Evolutionary conservation across 2,888 invertebrate species (phyloP), one percentile per base, ranked within the genome.

Genomic region (Hirudinaria manillensis): DNA sequence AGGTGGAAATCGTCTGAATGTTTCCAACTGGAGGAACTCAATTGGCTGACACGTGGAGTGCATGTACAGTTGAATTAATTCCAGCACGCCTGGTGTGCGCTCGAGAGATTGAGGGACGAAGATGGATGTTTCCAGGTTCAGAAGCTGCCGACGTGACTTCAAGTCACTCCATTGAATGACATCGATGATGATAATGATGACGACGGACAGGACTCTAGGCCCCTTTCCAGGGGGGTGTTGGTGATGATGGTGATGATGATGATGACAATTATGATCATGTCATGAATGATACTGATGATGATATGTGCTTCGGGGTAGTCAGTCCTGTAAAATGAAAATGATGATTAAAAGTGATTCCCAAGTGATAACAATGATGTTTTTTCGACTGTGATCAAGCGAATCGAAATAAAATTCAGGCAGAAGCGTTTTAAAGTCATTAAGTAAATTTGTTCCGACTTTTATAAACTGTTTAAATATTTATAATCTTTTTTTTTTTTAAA

Each of bases 51-150:
- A 61, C 61, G 61, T 61, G 29, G 61, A 61, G 68, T 68, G 36
- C 36, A 34, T 34, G 51, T 72, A 21, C 51, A 34, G 32, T 34
- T 51, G 61, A 72, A 71, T 27, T 71, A 32, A 51, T 71, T 24
- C 38, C 21, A 27, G 45, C 53, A 27, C 38, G 53, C 45, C 24
- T 71, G 53, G 36, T 24, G 21, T 34, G 73, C 61, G 34, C 21
- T 24, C 27, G 21, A 61, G 61, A 61, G 34, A 56, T 53, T 32
- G 55, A 19, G 34, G 32, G 34, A 68, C 68, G 68, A 68, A 68
- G 68, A 68, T 68, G 36, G 68, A 68, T 68, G 68, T 68, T 29
- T 32, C n/a, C 29, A 36, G 36, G 68, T 32, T 68, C 34, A 32
- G 38, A 68, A 32, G 38, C 38, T 32, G 24, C 38, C 27, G 68